phyloP scores from a whole-genome alignment of 2,113 vertebrate genomes.

The Stictonetta naevosa region DNA sequence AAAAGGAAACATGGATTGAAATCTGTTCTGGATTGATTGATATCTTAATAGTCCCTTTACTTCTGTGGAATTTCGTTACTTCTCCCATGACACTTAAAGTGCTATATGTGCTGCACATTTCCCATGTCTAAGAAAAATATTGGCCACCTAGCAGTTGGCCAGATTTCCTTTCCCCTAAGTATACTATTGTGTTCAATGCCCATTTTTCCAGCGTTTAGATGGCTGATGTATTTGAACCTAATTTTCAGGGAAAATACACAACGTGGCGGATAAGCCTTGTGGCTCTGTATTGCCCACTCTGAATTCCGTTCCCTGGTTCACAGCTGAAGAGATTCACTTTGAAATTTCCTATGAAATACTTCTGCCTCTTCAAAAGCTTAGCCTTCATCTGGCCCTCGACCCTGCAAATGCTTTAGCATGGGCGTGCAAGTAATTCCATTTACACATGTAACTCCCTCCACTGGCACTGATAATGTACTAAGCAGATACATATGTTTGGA shows the following conservation, averaged over 20 bases:
- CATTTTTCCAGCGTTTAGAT: not conserved
- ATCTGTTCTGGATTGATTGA: not conserved
- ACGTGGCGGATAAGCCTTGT: not conserved
- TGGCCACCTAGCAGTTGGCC: not conserved
- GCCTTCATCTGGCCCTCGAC: not conserved
- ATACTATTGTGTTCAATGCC: not conserved
- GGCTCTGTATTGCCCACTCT: not conserved
- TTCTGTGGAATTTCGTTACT: constrained; percentile 1
- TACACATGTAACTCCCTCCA: not conserved
- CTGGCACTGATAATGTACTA: not conserved
- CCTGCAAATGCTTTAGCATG: not conserved
- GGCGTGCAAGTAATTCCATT: not conserved
- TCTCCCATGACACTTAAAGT: not conserved
- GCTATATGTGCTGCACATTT: not conserved
- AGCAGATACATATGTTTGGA: not conserved
- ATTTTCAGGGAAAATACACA: not conserved
- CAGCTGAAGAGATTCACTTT: not conserved
- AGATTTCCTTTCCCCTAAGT: not conserved
- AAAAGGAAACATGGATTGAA: constrained; percentile 12
- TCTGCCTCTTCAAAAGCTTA: not conserved
- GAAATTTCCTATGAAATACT: not conserved
- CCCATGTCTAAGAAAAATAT: not conserved
- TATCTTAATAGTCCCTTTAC: not conserved
- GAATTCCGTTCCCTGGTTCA: not conserved
- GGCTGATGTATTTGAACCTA: not conserved